These are phyloP conservation scores for Cyprinodon tularosa DNA, from an alignment of 2,113 vertebrate genomes.

Conservation along the genomic window DNA sequence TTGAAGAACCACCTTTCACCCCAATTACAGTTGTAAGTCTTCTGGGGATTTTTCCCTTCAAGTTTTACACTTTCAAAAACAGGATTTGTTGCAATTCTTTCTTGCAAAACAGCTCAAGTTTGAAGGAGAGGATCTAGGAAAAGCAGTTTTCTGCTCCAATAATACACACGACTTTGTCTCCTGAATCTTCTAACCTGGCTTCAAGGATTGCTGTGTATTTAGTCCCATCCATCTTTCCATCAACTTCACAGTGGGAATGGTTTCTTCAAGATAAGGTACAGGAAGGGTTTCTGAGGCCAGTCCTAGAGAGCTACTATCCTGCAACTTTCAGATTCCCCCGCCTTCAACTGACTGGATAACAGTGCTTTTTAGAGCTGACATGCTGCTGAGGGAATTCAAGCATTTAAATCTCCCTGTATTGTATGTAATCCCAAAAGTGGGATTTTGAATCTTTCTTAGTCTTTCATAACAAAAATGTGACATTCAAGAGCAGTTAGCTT, in stretches of 20 bases:
- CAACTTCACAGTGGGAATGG: neutral
- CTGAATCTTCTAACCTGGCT: no score
- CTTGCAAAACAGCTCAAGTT: neutral
- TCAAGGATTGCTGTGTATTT: no score
- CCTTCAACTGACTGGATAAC: neutral
- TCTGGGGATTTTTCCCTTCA: neutral
- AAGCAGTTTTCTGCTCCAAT: neutral
- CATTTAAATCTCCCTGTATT: no score
- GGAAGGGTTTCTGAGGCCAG: neutral
- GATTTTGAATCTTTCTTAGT: no score
- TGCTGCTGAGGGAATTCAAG: neutral
- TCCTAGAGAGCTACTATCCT: neutral
- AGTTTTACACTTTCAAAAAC: neutral
- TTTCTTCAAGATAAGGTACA: neutral
- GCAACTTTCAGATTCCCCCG: neutral
- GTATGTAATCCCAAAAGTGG: no score
- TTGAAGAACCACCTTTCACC: neutral
- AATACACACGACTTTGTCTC: no score
- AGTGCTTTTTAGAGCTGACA: neutral
- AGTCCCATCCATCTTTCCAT: no score
- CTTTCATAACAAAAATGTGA: neutral
- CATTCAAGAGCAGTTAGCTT: no score
- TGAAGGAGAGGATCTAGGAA: neutral
- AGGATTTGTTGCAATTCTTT: neutral
- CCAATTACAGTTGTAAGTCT: neutral